Evolutionary conservation across 2,113 vertebrate species (phyloP), one percentile per base, ranked within the genome.

Genomic region (Phrynosoma platyrhinos): DNA sequence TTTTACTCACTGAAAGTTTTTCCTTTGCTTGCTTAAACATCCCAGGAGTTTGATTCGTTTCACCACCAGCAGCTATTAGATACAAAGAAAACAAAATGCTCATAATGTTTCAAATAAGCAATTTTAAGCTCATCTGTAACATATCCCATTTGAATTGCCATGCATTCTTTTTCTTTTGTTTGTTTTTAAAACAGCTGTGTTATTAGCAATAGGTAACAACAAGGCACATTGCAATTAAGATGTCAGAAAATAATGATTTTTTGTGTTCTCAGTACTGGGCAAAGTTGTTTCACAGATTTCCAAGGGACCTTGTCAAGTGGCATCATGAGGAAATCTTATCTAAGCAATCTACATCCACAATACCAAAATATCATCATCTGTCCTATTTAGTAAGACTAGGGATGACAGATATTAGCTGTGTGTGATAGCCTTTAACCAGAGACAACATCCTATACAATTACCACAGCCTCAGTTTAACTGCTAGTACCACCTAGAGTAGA

Each of bases 1-100:
- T 83, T 95, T 93, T 96, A 99, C 99, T 99, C 96, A 99, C 98
- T 91, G 98, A 97, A 86, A 97, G 97, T 96, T 98, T 97, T 94
- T 99, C 98, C 91, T 98, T 98, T 83, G 98, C 98, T 94, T 98
- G 98, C 93, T 98, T 98, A 95, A 97, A 97, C 84, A 98, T 96
- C 92, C 98, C 97, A 90, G 98, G 96, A 93, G 97, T 97, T 95
- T 98, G 98, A 91, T 98, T 96, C 82, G 97, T 94, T 93, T 99
- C 99, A 92, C 98, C 96, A 88, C 94, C 96, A 91, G 96, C 92
- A 93, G 98, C 92, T 92, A 97, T 97, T 95, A 95, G 52, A 91
- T 58, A 92, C 92, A 78, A 10, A 66, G 13, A 14, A 20, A 5
- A 91, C 92, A 93, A 90, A 95, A 88, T 13, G 18, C n/a, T 1